These are phyloP conservation scores for Sitobion miscanthi DNA, from an alignment of 1,140 invertebrate genomes.

Conservation along the genomic window DNA sequence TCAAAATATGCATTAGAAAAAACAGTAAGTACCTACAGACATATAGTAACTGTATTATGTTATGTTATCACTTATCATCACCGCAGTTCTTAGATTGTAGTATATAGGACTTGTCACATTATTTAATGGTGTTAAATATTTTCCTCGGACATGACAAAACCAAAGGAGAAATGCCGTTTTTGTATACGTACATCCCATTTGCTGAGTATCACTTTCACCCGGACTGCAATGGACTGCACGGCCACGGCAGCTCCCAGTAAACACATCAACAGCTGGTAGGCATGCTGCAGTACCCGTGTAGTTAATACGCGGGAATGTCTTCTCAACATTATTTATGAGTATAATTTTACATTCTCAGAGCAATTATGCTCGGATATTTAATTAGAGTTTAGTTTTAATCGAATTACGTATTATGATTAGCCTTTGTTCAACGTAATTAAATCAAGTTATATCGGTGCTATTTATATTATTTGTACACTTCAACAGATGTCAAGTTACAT, in stretches of 20 bases:
- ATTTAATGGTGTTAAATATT: slow-evolving; percentile 16
- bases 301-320: slow-evolving; percentile 36
- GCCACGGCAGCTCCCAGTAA: not conserved
- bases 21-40: no score
- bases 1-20: not conserved
- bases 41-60: not conserved
- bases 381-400: not conserved
- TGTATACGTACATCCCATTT: not conserved
- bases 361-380: not conserved
- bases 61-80: not conserved
- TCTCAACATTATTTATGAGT: not conserved
- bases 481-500: not conserved
- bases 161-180: slow-evolving; percentile 32
- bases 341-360: not conserved
- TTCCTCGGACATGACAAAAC: slow-evolving; percentile 5
- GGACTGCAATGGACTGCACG: not conserved
- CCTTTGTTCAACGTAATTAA: not conserved
- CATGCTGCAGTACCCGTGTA: slow-evolving; percentile 20
- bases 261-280: slow-evolving; percentile 1
- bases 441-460: not conserved
- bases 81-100: not conserved
- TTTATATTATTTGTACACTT: not conserved
- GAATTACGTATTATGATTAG: not conserved
- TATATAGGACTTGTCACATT: not conserved
- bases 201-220: slow-evolving; percentile 25